Evolutionary conservation across 2,888 invertebrate species (phyloP), one percentile per base, ranked within the genome.

Genomic region (Opisthograptis luteolata): DNA sequence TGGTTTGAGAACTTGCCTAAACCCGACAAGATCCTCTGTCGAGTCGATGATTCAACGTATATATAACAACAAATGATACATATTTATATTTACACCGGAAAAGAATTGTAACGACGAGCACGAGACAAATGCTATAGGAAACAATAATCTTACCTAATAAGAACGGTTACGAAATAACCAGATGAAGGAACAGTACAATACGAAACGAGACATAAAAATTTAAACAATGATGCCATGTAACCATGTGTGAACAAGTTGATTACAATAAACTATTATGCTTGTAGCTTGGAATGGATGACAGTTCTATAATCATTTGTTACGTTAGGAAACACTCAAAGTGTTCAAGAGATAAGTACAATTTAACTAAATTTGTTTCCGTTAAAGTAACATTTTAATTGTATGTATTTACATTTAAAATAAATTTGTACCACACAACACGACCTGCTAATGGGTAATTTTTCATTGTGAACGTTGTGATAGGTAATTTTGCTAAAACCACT

Each of bases 71-170:
- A 20, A 27, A 45, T 35, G 27, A 37, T 25, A 39, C 24, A 37
- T 27, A 25, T 31, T 43, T 14, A 37, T 27, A 25, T 31, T 43
- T 14, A 49, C 42, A 15, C 39, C 49, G 49, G 49, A 49, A 49
- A 9, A 35, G 27, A 50, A 44, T 1, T 17, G 19, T 32, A 30
- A 24, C 31, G 13, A 19, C 12, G 35, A 31, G 19, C 31, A 34
- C 31, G 14, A 54, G 32, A 44, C 41, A 31, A 39, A 54, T 41
- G 50, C 44, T 57, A 49, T 40, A 60, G 67, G 63, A 63, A 66
- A 61, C 57, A 63, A 67, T 59, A 58, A 59, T 42, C 46, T 69
- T 68, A 66, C 58, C 59, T 64, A 68, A 73, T 68, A 70, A 71
- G 64, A 68, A 64, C 53, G 44, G 55, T 59, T 70, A 69, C 51